phyloP scores from a whole-genome alignment of 2,888 invertebrate genomes.

The Stenolophus ochropezus region DNA sequence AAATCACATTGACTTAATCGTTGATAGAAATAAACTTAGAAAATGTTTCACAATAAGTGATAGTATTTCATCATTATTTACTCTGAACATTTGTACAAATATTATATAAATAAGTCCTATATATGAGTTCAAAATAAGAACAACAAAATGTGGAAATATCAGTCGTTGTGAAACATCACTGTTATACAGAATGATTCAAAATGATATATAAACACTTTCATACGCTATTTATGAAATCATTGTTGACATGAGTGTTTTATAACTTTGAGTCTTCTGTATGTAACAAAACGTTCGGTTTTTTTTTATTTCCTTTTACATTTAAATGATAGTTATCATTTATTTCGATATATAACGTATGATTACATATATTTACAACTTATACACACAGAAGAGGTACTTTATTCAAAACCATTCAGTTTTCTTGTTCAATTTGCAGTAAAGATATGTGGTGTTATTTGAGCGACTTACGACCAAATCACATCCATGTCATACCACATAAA shows the following conservation, averaged over 20 bases:
- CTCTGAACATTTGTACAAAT: conserved; percentile 26
- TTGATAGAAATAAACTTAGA: conserved; percentile 32
- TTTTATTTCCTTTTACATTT: not conserved
- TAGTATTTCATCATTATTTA: conserved; percentile 12
- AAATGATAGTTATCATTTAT: conserved; percentile 8
- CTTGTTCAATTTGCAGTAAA: not conserved
- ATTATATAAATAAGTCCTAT: conserved; percentile 23
- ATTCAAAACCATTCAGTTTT: not conserved
- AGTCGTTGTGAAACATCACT: conserved; percentile 37
- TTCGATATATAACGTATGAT: conserved; percentile 9
- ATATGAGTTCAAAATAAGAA: conserved; percentile 27
- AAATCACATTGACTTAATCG: conserved; percentile 56
- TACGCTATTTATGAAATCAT: too few species aligned
- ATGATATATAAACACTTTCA: too few species aligned
- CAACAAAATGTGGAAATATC: conserved; percentile 13
- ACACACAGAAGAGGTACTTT: not conserved
- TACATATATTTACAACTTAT: conserved; percentile 26
- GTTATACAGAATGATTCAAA: too few species aligned
- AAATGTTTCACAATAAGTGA: conserved; percentile 46
- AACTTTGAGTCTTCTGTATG: not conserved
- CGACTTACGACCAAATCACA: not conserved
- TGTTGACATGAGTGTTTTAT: too few species aligned
- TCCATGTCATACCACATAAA: not conserved
- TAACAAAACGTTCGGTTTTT: not conserved
- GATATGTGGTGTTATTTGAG: conserved; percentile 46